phyloP scores from a whole-genome alignment of 92 coral and sea anemone genomes.

The Zoanthus solanderi region DNA sequence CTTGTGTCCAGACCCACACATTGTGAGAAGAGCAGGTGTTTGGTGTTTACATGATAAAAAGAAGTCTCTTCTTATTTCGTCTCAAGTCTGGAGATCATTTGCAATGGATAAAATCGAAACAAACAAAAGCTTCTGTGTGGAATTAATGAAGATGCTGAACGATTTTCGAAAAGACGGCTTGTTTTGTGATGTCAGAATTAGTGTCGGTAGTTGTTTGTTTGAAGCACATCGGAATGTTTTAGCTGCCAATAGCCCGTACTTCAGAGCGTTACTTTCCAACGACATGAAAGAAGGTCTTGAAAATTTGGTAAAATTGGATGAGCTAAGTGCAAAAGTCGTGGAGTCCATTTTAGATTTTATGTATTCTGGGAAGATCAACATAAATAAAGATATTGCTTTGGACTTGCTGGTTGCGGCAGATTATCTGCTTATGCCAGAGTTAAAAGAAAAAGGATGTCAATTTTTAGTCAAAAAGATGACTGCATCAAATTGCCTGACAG shows the following conservation, averaged over 20 bases:
- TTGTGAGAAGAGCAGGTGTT: background rate
- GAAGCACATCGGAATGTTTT: constrained; percentile 82
- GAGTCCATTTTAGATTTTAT: constrained; percentile 74
- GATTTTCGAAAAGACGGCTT: constrained; percentile 77
- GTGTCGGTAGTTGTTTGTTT: constrained; percentile 66
- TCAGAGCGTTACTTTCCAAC: constrained; percentile 80
- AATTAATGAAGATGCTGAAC: constrained; percentile 68
- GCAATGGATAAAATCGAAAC: constrained; percentile 52
- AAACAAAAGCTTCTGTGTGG: constrained; percentile 66
- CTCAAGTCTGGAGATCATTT: background rate
- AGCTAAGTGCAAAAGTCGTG: constrained; percentile 68
- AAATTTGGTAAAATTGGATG: constrained; percentile 71
- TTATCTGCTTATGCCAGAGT: constrained; percentile 71
- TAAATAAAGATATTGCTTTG: constrained; percentile 70
- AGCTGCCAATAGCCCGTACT: constrained; percentile 86
- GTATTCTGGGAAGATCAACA: constrained; percentile 76
- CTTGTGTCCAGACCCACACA: constrained; percentile 14
- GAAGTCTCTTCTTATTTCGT: background rate
- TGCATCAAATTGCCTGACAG: constrained; percentile 86
- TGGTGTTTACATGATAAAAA: background rate
- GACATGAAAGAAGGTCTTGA: constrained; percentile 84
- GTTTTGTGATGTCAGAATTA: constrained; percentile 79
- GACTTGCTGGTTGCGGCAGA: constrained; percentile 81
- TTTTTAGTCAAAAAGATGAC: constrained; percentile 74
- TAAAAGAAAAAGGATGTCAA: constrained; percentile 76